These are phyloP conservation scores for Calephelis perditalis DNA, from an alignment of 2,888 invertebrate species.

Conservation along the genomic window DNA sequence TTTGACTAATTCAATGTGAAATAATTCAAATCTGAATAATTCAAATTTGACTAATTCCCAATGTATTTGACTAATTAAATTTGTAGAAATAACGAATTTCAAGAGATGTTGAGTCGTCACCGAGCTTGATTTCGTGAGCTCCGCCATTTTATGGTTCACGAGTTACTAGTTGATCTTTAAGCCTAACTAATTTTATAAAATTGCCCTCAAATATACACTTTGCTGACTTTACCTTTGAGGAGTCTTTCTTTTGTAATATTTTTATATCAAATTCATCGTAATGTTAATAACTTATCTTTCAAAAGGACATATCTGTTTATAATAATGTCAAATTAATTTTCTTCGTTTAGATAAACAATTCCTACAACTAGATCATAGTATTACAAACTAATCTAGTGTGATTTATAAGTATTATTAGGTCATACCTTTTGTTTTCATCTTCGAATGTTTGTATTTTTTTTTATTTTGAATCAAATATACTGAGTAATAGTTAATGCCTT, in stretches of 20 bases:
- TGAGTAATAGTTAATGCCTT: slow-evolving; percentile 23
- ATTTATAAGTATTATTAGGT: slow-evolving; percentile 60
- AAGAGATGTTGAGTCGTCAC: background rate
- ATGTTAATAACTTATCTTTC: slow-evolving; percentile 44
- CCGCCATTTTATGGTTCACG: slow-evolving; percentile 13
- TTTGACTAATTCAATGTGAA: too few relatives aligned
- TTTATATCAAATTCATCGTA: slow-evolving; percentile 24
- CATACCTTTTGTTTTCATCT: slow-evolving; percentile 37
- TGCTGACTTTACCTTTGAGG: slow-evolving; percentile 17
- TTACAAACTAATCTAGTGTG: slow-evolving; percentile 37
- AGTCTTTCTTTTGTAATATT: slow-evolving; percentile 23
- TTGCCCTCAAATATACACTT: slow-evolving; percentile 8
- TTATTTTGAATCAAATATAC: slow-evolving; percentile 20
- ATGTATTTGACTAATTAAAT: too few relatives aligned
- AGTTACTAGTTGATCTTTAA: slow-evolving; percentile 8
- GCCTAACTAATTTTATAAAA: slow-evolving; percentile 8
- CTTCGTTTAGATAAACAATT: slow-evolving; percentile 39
- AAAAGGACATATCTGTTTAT: slow-evolving; percentile 65
- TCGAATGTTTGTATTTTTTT: slow-evolving; percentile 14
- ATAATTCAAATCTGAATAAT: too few relatives aligned
- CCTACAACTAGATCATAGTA: slow-evolving; percentile 33
- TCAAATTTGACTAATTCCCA: too few relatives aligned
- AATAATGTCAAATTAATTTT: slow-evolving; percentile 52
- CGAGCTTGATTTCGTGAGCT: slow-evolving; percentile 4
- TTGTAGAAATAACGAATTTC: too few relatives aligned